A percentile compares a stretch with the other conserved stretches of the same genome.
Conservation (phyloP, 1,140 invertebrate genomes). For the Bilobella aurantiaca region DNA sequence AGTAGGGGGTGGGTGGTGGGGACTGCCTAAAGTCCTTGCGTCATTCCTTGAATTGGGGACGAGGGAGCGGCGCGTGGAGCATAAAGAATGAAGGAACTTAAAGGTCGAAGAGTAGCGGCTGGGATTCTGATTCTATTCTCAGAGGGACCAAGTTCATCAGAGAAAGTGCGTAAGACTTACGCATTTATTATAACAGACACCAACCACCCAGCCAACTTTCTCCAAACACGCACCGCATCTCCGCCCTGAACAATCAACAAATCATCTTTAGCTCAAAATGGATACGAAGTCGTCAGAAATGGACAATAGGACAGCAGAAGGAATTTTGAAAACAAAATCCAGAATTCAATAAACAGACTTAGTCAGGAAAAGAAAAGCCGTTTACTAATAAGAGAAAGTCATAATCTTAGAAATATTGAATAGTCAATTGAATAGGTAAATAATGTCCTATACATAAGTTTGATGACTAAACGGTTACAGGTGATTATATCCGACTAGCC, state of each 20-base stretch:
- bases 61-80: conserved; percentile 18
- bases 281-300: not conserved
- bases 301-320: too few species aligned
- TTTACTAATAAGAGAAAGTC: too few species aligned
- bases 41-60: conserved; percentile 23
- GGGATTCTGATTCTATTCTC: not conserved
- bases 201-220: not conserved
- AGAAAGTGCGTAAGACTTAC: conserved; percentile 4
- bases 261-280: too few species aligned
- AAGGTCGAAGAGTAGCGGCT: conserved; percentile 7
- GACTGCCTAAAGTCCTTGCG: conserved; percentile 27
- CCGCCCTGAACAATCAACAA: not conserved
- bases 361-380: too few species aligned
- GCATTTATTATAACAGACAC: not conserved
- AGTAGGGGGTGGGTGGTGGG: conserved; percentile 19
- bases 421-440: too few species aligned
- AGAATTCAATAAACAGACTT: too few species aligned
- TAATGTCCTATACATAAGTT: too few species aligned
- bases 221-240: not conserved
- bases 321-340: too few species aligned
- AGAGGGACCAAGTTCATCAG: not conserved
- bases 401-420: too few species aligned
- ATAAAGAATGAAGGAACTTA: conserved; percentile 3
- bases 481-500: too few species aligned
- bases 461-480: too few species aligned